phyloP scores from a whole-genome alignment of 1,140 invertebrate genomes.

The Homarus americanus region DNA sequence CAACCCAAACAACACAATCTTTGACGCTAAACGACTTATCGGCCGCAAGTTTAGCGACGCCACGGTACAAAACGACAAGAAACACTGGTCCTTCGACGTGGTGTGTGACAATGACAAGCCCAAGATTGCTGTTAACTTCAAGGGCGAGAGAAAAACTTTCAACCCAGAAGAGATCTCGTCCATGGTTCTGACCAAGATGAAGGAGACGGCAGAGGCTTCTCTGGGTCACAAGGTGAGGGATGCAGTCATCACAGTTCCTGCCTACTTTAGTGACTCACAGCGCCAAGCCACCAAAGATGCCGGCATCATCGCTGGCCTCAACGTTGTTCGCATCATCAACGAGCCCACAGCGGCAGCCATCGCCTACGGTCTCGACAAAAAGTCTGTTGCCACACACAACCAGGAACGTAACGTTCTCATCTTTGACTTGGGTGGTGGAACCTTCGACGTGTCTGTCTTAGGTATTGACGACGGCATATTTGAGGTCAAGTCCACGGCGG shows the following conservation, averaged over 20 bases:
- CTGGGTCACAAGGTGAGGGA: constrained; percentile 2
- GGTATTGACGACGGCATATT: constrained; percentile 89
- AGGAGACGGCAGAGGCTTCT: constrained; percentile 25
- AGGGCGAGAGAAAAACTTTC: constrained; percentile 88
- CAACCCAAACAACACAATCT: constrained; percentile 97
- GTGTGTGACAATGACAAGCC: constrained; percentile 90
- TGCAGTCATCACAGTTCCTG: constrained; percentile 15
- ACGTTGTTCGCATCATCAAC: constrained; percentile 83
- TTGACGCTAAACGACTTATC: constrained; percentile 82
- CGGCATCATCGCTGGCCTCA: constrained; percentile 80
- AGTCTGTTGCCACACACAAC: constrained; percentile 79
- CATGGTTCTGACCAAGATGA: constrained; percentile 40
- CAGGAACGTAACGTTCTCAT: constrained; percentile 91
- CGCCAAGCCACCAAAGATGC: constrained; percentile 82
- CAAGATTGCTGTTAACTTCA: constrained; percentile 89
- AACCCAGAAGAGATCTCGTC: constrained; percentile 82
- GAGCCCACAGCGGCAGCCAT: constrained; percentile 81
- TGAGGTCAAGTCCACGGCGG: constrained; percentile 87
- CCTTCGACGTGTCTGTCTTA: constrained; percentile 87
- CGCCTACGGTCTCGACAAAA: constrained; percentile 81
- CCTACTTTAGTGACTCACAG: constrained; percentile 18
- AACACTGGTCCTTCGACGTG: constrained; percentile 97
- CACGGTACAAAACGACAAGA: constrained; percentile 95
- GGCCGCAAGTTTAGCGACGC: constrained; percentile 94
- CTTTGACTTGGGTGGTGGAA: constrained; percentile 86